These are phyloP conservation scores for Dioctria linearis DNA, from an alignment of 2,888 invertebrate species.

Conservation along the genomic window DNA sequence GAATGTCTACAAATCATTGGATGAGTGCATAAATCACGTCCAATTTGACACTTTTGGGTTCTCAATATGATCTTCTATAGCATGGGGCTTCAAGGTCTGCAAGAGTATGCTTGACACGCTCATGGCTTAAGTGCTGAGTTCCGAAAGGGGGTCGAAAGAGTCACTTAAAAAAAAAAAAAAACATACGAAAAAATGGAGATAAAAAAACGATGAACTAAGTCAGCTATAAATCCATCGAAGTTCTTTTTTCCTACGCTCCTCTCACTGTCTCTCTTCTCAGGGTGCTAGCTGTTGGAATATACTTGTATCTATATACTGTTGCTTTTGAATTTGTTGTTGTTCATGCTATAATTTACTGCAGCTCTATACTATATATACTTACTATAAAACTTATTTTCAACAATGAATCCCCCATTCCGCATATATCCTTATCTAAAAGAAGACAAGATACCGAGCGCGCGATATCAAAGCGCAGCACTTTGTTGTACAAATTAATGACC, in stretches of 20 bases:
- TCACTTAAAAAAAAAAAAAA: slow-evolving; percentile 27
- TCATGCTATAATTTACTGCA: slow-evolving; percentile 43
- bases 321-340: background rate
- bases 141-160: slow-evolving; percentile 43
- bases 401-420: no score
- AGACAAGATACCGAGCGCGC: background rate
- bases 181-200: background rate
- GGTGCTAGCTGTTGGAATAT: background rate
- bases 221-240: slow-evolving; percentile 55
- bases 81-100: background rate
- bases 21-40: slow-evolving; percentile 57
- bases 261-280: slow-evolving; percentile 9
- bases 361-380: background rate
- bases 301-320: background rate
- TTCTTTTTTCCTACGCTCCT: slow-evolving; percentile 1
- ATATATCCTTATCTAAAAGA: no score
- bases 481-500: slow-evolving; percentile 56
- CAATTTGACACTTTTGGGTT: slow-evolving; percentile 57
- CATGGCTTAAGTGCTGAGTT: slow-evolving; percentile 37
- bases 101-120: background rate
- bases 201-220: slow-evolving; percentile 50
- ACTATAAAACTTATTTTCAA: background rate
- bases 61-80: slow-evolving; percentile 53
- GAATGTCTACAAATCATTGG: slow-evolving; percentile 58
- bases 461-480: slow-evolving; percentile 47